Base-by-base conservation (phyloP, 2,888 invertebrate genomes). In the Seladonia tumulorum region DNA sequence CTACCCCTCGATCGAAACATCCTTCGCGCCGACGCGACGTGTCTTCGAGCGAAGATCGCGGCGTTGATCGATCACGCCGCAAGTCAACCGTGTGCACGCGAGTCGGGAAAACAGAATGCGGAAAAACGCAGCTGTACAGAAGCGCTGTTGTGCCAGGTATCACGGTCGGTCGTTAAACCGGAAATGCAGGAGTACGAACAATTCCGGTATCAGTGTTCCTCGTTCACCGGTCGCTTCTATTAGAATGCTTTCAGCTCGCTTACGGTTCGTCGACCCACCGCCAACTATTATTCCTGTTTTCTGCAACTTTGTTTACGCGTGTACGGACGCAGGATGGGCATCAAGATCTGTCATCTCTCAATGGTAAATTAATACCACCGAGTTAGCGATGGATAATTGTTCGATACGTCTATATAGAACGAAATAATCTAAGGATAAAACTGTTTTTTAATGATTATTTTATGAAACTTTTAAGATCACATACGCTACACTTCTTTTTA, bases 51-150 rank as follows among this genome's bases (percentile, higher is more conserved):
- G 47, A 22, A n/a, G 63, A 76, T 76, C 76, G 22, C 8, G 18
- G 47, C 35, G 63, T 68, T 66, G 66, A 76, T 76, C 66, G 66
- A 76, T 76, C 76, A 68, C 10, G 35, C 12, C 18, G 29, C 29
- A 22, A 66, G 76, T 47, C 47, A 49, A 29, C 22, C 47, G 22
- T 5, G 47, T 39, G 35, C n/a, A 68, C 66, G 22, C 66, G 35
- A 66, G 47, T 35, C 76, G 25, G 39, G 68, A 25, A n/a, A 39
- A 71, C 53, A 70, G 70, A 74, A 72, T 29, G 79, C 49, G 79
- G 70, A 83, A 85, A 88, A 89, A 85, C 81, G 70, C 60, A 35
- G 80, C 53, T 16, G 78, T 68, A 86, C 86, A 86, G 86, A 88
- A 86, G 78, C 70, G 74, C 39, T 86, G 71, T 88, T 88, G 79